Base-by-base conservation (phyloP, 2,888 invertebrate species). In the Magallana nippona region DNA sequence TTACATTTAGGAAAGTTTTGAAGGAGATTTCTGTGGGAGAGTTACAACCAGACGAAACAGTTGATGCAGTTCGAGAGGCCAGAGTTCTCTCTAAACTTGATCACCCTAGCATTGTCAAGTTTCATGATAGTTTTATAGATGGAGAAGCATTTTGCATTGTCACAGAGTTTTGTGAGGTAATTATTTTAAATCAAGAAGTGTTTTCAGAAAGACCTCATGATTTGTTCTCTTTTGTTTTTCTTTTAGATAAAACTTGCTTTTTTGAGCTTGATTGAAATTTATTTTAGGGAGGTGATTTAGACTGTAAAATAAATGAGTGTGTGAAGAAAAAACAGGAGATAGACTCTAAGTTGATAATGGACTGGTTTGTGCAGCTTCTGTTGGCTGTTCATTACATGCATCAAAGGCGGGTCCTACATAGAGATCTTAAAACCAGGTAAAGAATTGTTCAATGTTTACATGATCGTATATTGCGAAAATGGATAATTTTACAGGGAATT, bases 341-440 rank as follows among this genome's bases (percentile, higher is more conserved):
- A 85, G 91, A 92, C 80, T 93, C 93, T 87, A 90, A 90, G 17
- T 89, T 87, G 58, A 91, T 94, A 19, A 84, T 94, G 78, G 93
- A 93, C 84, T 94, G 94, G 94, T 90, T 93, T 83, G 92, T 94
- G 13, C 94, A 94, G 88, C 87, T 94, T 32, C 82, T 94, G 11
- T 85, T 94, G 71, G 94, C 94, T 15, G 93, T 94, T 0, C 93
- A 94, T 81, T 94, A 94, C 85, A 94, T 94, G 92, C 94, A 94
- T 86, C 92, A 88, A 86, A 87, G 93, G 19, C 88, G 93, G 63
- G 92, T 94, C 15, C 89, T 94, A 22, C 94, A 94, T 86, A 89
- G 94, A 84, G 94, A 94, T 88, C 89, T 94, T 15, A 94, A 94
- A 89, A 91, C 94, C 27, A 93, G 93, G 94, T 94, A 82, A 79